Evolutionary conservation across 2,113 vertebrate species (phyloP).

Genomic region (Helogale parvula): DNA sequence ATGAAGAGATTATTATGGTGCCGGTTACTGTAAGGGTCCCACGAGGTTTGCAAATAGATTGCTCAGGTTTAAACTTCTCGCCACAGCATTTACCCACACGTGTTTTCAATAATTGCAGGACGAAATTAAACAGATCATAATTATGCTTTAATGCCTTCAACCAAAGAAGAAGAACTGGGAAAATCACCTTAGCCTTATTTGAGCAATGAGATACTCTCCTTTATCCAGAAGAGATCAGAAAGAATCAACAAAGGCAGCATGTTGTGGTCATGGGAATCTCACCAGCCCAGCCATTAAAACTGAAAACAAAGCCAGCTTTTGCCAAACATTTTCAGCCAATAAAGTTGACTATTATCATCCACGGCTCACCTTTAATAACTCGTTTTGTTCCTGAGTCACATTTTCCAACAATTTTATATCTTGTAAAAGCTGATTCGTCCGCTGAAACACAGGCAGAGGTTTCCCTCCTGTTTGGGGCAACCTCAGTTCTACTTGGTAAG

Average conservation of each 20-base stretch:
- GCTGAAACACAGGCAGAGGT: slow-evolving; percentile 89
- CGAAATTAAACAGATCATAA: neutral
- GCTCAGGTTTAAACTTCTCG: neutral
- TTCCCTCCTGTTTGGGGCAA: slow-evolving; percentile 86
- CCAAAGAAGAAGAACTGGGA: neutral
- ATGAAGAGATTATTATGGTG: neutral
- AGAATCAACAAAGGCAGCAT: neutral
- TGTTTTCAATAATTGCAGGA: neutral
- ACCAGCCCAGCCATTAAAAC: neutral
- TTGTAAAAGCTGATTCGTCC: slow-evolving; percentile 86
- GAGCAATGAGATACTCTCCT: neutral
- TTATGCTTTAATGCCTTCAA: neutral
- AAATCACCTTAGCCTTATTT: neutral
- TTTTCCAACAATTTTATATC: slow-evolving; percentile 91
- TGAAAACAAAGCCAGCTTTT: neutral
- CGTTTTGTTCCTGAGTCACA: slow-evolving; percentile 88
- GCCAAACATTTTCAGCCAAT: neutral
- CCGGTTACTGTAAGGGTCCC: neutral
- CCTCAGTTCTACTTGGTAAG: slow-evolving; percentile 87
- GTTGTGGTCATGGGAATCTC: neutral
- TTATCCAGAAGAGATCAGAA: neutral
- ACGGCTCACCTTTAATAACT: slow-evolving; percentile 88
- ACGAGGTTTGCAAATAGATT: neutral
- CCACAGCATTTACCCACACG: neutral
- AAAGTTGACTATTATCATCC: neutral